Base-by-base conservation (phyloP, 2,113 vertebrate genomes). In the Eonycteris spelaea region DNA sequence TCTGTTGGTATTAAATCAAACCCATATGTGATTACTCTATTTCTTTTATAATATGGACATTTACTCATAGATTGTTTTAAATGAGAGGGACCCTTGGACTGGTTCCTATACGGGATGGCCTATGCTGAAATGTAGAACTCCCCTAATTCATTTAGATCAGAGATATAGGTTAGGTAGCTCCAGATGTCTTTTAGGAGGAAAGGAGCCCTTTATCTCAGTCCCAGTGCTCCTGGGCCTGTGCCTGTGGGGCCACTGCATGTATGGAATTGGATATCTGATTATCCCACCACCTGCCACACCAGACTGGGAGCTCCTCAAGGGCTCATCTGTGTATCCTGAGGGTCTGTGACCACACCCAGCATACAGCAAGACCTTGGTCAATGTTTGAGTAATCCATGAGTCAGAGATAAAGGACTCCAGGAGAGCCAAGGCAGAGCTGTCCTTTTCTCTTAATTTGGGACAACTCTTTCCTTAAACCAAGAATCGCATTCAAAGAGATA, bases 381-480 rank as follows among this genome's bases (percentile, higher is more conserved):
- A 35, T 21, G 5, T 35, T 5, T 38, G 53, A 24, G 5, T 38
- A 13, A 19, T n/a, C 63, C 30, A 3, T 12, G 7, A 53, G 59
- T 65, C 65, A 14, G 51, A 51, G 51, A 51, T 51, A 51, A 51
- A 51, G 51, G 51, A 48, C 51, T 51, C 15, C 51, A 24, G 57
- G 38, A 21, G 7, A 4, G 19, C 30, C 38, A 18, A 3, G 13
- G 1, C 38, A 55, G 70, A 0, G 1, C 48, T 22, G 24, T 43
- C 77, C 35, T 53, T 28, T 43, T 45, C 18, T 33, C 26, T 33
- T 33, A 57, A 45, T 48, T 35, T 51, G 79, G 48, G 59, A 77
- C 61, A 77, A 33, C 71, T 21, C 51, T 45, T 33, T 67, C 24
- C 38, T 77, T 40, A 70, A 51, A 30, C 87, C 53, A 61, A 43